Base-by-base conservation (phyloP, 1,140 invertebrate genomes). In the Cydia splendana region DNA sequence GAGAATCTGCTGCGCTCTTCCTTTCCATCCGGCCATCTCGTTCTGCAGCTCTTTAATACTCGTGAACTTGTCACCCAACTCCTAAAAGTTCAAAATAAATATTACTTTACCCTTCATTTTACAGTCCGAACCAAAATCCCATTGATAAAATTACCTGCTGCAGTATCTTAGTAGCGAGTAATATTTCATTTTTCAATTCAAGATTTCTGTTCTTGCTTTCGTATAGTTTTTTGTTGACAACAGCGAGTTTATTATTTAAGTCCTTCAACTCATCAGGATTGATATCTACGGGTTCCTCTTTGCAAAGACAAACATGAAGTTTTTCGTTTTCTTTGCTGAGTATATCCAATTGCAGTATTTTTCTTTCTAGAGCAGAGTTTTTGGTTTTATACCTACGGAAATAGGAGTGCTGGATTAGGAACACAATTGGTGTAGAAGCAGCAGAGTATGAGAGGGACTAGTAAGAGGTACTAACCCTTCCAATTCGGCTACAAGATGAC, bases 1-100 rank as follows among this genome's bases (percentile, higher is more conserved):
- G 15, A 94, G 84, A 76, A 97, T 96, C 84, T 96, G 95, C 80
- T 96, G 95, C 1, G 96, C 95, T 80, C 96, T 93, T 9, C 96
- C 96, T 79, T 96, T 95, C 96, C 96, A 96, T 45, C 93, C 93
- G 48, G 90, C 91, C 15, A 92, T 78, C 87, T 93, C 91, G 65
- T 90, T 88, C 78, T 91, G 91, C 67, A 93, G 78, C 51, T 93
- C 91, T 80, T 93, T 93, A 3, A 93, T 93, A 82, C 91, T 93
- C 24, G 87, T 94, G 73, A 94, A 93, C 76, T 94, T 94, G 77
- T 96, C 95, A 1, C 96, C 96, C 24, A 96, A 88, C 86, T 96
- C 96, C 81, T 71, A 18, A 9, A 69, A 69, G 1, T 10, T 62
- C 12, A 69, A 24, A 71, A 71, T 20, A 10, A 42, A 42, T 34